These are phyloP conservation scores for Drosophila punjabiensis DNA, from an alignment of 1,140 invertebrate species.

Conservation along the genomic window DNA sequence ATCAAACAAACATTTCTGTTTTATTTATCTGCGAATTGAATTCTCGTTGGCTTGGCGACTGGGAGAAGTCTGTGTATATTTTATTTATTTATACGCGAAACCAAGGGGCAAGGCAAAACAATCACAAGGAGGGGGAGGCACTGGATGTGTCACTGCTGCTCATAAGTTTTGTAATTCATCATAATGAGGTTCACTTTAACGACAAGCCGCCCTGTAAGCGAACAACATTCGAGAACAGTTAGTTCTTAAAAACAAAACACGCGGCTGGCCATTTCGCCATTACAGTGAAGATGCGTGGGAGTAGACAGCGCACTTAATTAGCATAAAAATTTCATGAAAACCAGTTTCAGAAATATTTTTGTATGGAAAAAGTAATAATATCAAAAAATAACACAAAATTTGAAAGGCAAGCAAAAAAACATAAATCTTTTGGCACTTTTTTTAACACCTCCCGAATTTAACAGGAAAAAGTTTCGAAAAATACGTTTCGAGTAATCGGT, in stretches of 20 bases:
- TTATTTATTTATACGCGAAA: constrained; percentile 16
- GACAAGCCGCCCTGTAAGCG: constrained; percentile 1
- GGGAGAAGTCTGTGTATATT: constrained; percentile 22
- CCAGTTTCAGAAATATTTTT: background rate
- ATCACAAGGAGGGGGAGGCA: background rate
- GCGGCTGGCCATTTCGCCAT: constrained; percentile 15
- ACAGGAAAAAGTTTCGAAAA: background rate
- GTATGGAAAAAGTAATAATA: background rate
- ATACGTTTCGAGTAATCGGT: background rate
- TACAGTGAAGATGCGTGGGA: constrained; percentile 12
- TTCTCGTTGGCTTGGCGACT: constrained; percentile 53
- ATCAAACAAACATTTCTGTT: constrained; percentile 46
- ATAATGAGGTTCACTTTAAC: constrained; percentile 17
- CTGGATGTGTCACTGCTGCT: constrained; percentile 20
- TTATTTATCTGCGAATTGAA: constrained; percentile 44
- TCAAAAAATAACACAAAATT: too few relatives aligned
- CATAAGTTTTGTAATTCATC: constrained; percentile 36
- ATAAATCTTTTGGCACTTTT: background rate
- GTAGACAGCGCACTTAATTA: background rate
- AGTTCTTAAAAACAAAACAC: constrained; percentile 20
- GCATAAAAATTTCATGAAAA: background rate
- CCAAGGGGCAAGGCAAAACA: background rate
- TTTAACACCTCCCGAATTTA: background rate
- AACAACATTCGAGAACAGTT: constrained; percentile 19
- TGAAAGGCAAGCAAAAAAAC: too few relatives aligned